Percentiles rank a stretch among this genome's conserved stretches.
These are phyloP conservation scores for Sarcophilus harrisii DNA, from an alignment of 2,797 vertebrate species.

Conservation along the genomic window DNA sequence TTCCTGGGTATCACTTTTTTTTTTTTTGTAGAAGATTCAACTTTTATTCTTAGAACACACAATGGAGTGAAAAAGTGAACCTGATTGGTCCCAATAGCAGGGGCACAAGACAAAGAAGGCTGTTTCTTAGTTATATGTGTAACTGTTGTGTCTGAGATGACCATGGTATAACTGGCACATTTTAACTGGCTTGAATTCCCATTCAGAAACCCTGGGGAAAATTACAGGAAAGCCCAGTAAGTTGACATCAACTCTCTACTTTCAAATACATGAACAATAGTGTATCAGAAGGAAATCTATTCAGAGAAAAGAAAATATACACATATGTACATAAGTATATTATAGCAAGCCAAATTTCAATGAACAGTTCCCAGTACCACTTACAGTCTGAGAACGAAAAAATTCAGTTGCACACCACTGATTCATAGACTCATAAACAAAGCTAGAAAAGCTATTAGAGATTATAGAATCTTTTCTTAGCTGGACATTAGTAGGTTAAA, in stretches of 20 bases:
- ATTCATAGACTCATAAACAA: not conserved
- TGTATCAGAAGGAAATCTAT: not conserved
- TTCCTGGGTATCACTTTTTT: not conserved
- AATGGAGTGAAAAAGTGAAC: not conserved
- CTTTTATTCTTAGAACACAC: not conserved
- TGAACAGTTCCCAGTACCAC: not conserved
- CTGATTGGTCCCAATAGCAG: not conserved
- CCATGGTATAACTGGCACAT: not conserved
- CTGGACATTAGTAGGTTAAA: not conserved
- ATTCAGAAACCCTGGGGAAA: not conserved
- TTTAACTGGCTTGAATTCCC: not conserved
- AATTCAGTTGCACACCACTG: not conserved
- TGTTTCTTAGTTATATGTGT: slow-evolving; percentile 17
- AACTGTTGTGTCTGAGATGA: not conserved
- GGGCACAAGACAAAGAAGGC: not conserved
- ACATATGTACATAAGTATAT: not conserved
- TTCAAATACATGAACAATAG: not conserved
- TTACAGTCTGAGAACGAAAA: not conserved
- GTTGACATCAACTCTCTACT: not conserved
- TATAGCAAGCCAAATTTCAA: not conserved
- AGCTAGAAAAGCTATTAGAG: not conserved
- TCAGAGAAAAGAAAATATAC: not conserved
- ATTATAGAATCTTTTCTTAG: not conserved
- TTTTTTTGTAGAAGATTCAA: not conserved
- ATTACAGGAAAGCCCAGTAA: not conserved